phyloP scores from a whole-genome alignment of 1,140 invertebrate genomes.

The Chrysomallon squamiferum region DNA sequence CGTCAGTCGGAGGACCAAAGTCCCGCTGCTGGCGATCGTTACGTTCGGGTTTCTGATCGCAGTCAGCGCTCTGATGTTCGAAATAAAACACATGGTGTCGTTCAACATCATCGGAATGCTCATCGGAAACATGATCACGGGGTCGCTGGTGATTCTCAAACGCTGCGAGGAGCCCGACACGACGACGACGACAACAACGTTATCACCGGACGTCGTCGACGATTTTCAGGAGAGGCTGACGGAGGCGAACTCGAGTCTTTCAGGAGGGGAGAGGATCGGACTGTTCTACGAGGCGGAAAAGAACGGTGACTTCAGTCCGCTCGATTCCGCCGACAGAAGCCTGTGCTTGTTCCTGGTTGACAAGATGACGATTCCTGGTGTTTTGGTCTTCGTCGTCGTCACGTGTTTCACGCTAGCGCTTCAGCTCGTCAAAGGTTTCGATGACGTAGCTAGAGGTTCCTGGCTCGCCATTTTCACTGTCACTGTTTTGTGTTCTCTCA shows the following conservation, averaged over 20 bases:
- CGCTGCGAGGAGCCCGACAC: constrained; percentile 72
- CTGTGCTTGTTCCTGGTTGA: neutral
- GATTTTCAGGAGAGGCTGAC: neutral
- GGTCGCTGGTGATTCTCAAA: constrained; percentile 82
- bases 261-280: neutral
- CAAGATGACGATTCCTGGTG: constrained; percentile 10
- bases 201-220: neutral
- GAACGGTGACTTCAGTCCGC: neutral
- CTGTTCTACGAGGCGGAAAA: neutral
- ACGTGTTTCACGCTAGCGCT: constrained; percentile 15
- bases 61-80: constrained; percentile 80
- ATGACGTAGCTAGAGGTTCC: constrained; percentile 3
- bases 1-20: constrained; percentile 78
- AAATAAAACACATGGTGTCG: constrained; percentile 85
- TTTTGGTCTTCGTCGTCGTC: constrained; percentile 21
- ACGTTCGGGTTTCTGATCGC: constrained; percentile 79
- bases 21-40: constrained; percentile 79
- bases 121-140: constrained; percentile 85
- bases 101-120: constrained; percentile 90
- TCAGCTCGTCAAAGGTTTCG: constrained; percentile 19
- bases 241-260: neutral
- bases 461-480: constrained; percentile 3
- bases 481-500: neutral
- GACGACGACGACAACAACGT: neutral
- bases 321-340: neutral